A percentile compares a stretch with the other conserved stretches of the same genome.
phyloP scores from a whole-genome alignment of 2,797 vertebrate genomes.

The Rhynchotus rufescens region DNA sequence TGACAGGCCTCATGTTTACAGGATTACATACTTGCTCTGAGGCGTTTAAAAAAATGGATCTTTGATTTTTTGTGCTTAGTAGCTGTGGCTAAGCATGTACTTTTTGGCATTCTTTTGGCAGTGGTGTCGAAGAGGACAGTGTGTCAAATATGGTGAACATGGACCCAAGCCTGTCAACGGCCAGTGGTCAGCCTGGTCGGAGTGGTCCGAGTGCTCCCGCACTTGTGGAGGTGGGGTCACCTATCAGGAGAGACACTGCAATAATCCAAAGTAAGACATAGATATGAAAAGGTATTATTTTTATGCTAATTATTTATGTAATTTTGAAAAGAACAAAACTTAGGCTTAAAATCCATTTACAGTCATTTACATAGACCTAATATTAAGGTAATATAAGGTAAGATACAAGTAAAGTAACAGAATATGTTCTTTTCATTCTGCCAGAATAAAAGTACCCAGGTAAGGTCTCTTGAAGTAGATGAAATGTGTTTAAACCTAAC shows the following conservation, averaged over 20 bases:
- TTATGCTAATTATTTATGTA: neutral
- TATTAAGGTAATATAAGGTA: neutral
- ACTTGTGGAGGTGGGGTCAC: constrained; percentile 93
- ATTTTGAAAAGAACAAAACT: neutral
- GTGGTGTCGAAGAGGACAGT: constrained; percentile 98
- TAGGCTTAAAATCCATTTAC: neutral
- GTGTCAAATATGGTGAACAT: constrained; percentile 90
- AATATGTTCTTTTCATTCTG: neutral
- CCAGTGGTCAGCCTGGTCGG: constrained; percentile 93
- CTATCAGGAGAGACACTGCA: constrained; percentile 91
- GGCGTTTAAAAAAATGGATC: neutral
- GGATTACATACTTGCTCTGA: neutral
- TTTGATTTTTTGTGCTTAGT: neutral
- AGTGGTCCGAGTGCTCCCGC: constrained; percentile 93
- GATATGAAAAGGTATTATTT: neutral
- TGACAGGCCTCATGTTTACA: neutral
- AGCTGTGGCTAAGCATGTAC: neutral
- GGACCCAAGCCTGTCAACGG: constrained; percentile 91
- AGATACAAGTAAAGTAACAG: neutral
- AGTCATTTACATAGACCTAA: neutral
- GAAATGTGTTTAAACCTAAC: neutral
- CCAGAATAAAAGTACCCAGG: neutral
- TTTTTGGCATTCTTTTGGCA: constrained; percentile 71
- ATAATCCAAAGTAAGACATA: constrained; percentile 90
- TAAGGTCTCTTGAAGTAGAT: neutral